These are phyloP conservation scores for Cerceris ruficornis DNA, from an alignment of 2,888 invertebrate genomes.

Conservation along the genomic window DNA sequence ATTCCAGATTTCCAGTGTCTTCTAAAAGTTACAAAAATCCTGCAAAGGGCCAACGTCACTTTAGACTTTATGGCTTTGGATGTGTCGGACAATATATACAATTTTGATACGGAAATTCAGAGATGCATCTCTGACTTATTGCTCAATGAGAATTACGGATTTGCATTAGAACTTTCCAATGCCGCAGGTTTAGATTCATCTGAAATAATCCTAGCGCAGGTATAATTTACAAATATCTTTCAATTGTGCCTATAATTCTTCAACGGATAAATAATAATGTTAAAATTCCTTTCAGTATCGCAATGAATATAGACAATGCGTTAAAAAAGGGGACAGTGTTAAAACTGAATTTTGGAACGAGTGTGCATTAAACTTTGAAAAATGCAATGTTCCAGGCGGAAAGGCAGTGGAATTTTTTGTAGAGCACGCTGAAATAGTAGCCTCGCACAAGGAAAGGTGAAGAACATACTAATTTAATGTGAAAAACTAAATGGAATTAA, in stretches of 20 bases:
- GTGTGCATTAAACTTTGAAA: constrained; percentile 85
- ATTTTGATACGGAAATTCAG: constrained; percentile 83
- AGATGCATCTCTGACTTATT: constrained; percentile 84
- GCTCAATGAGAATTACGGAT: constrained; percentile 83
- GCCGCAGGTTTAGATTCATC: constrained; percentile 71
- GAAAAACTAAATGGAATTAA: constrained; percentile 5
- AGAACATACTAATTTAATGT: neutral
- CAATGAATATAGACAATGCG: constrained; percentile 81
- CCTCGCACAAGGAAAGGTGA: constrained; percentile 74
- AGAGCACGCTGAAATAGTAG: constrained; percentile 83
- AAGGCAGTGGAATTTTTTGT: constrained; percentile 86
- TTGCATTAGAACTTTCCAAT: constrained; percentile 85
- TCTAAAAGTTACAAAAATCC: constrained; percentile 84
- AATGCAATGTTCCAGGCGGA: constrained; percentile 85
- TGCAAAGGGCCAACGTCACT: constrained; percentile 83
- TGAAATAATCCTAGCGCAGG: constrained; percentile 76
- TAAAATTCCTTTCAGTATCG: constrained; percentile 66
- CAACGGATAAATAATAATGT: constrained; percentile 5
- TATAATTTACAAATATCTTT: constrained; percentile 40
- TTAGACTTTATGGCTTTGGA: constrained; percentile 83
- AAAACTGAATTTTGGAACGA: constrained; percentile 83
- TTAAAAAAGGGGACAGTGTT: constrained; percentile 76
- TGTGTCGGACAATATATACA: constrained; percentile 82
- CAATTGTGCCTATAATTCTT: constrained; percentile 28
- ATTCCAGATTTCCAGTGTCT: constrained; percentile 82